Evolutionary conservation across 1,140 invertebrate genomes (phyloP).

Genomic region (Drosophila novamexicana): DNA sequence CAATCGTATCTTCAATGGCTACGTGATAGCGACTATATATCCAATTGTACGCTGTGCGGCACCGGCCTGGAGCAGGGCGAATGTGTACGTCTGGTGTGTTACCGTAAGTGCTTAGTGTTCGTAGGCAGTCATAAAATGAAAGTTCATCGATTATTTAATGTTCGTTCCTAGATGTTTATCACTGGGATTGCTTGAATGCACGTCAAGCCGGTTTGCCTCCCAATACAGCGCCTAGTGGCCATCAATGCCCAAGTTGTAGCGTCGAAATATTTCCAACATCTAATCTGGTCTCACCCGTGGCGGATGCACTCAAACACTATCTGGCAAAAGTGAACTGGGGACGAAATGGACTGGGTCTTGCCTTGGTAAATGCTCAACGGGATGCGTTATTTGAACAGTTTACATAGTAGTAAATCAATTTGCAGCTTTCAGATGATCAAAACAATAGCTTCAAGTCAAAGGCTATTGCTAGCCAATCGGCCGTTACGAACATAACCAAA

Average conservation of each 20-base stretch:
- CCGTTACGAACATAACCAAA: constrained; percentile 78
- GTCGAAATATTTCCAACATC: constrained; percentile 78
- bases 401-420: neutral
- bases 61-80: constrained; percentile 91
- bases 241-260: constrained; percentile 74
- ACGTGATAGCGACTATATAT: constrained; percentile 98
- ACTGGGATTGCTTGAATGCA: constrained; percentile 82
- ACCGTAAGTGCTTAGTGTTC: constrained; percentile 86
- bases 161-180: constrained; percentile 71
- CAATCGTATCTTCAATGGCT: constrained; percentile 99
- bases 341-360: constrained; percentile 78
- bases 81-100: constrained; percentile 95
- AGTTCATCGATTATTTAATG: neutral
- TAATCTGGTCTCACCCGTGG: constrained; percentile 82
- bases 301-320: constrained; percentile 72
- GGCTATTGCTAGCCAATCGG: constrained; percentile 28
- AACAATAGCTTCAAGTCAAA: constrained; percentile 61
- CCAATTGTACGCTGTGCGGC: constrained; percentile 94
- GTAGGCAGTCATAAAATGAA: neutral
- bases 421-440: constrained; percentile 69
- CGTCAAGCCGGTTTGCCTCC: constrained; percentile 77
- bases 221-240: constrained; percentile 79
- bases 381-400: no score
- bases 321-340: constrained; percentile 81
- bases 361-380: constrained; percentile 57